phyloP scores from a whole-genome alignment of 2,797 vertebrate genomes.

The Melanotaenia trifasciata region DNA sequence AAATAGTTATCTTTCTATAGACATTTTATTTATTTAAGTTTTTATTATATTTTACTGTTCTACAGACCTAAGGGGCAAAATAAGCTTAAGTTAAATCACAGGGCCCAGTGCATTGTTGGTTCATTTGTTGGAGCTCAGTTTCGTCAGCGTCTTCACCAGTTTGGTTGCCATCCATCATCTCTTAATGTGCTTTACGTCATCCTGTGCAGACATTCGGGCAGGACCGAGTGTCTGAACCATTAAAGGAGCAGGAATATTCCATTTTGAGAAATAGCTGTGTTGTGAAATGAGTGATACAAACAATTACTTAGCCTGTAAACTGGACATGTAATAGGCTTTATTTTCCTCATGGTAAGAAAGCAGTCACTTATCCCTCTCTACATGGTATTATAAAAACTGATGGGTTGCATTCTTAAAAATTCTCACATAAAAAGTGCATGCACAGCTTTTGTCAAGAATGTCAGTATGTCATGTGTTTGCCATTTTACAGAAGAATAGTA shows the following conservation, averaged over 20 bases:
- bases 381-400: neutral
- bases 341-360: neutral
- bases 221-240: slow-evolving; percentile 59
- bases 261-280: slow-evolving; percentile 37
- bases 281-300: slow-evolving; percentile 38
- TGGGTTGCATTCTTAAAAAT: slow-evolving; percentile 31
- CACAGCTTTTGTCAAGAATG: slow-evolving; percentile 17
- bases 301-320: slow-evolving; percentile 33
- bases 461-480: slow-evolving; percentile 51
- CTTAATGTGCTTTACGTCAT: slow-evolving; percentile 57
- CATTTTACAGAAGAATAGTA: slow-evolving; percentile 51
- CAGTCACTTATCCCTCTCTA: neutral
- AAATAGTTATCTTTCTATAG: too few species aligned
- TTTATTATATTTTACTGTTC: neutral
- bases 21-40: neutral
- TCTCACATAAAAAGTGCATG: slow-evolving; percentile 38
- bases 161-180: slow-evolving; percentile 57
- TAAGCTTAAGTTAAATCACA: slow-evolving; percentile 34
- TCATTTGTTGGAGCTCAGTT: slow-evolving; percentile 48
- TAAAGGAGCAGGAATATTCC: slow-evolving; percentile 48
- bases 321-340: neutral
- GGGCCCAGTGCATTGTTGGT: slow-evolving; percentile 28
- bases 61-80: slow-evolving; percentile 35
- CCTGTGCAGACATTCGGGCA: slow-evolving; percentile 49
- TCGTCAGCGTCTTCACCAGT: slow-evolving; percentile 47